These are phyloP conservation scores for Drosophila cracens DNA, from an alignment of 2,888 invertebrate genomes.

Conservation along the genomic window DNA sequence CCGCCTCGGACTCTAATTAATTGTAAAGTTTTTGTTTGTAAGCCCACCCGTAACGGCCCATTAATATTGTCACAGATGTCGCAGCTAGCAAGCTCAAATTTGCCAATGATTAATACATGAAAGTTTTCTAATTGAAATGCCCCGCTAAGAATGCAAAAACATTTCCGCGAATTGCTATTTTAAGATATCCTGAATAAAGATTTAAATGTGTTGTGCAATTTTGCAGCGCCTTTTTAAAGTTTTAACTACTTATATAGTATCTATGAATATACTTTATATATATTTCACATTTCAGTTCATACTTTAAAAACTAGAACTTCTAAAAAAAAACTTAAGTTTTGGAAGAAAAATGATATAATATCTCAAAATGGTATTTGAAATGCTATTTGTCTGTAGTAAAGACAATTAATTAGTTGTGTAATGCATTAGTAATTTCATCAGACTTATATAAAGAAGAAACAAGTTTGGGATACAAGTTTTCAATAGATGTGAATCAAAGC, in stretches of 20 bases:
- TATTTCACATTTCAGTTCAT: neutral
- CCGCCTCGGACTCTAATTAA: conserved; percentile 67
- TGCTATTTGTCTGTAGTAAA: neutral
- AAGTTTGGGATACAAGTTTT: neutral
- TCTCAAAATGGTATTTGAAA: neutral
- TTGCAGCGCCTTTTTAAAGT: neutral
- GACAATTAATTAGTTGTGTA: neutral
- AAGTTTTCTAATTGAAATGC: conserved; percentile 63
- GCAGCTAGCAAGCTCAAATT: conserved; percentile 39
- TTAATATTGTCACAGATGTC: conserved; percentile 80
- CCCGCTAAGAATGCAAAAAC: conserved; percentile 3
- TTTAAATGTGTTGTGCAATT: neutral
- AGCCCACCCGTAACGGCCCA: conserved; percentile 52
- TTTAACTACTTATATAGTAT: neutral
- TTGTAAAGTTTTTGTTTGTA: conserved; percentile 71
- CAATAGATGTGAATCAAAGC: neutral
- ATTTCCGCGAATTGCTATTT: neutral
- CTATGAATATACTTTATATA: neutral
- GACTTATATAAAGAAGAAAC: neutral
- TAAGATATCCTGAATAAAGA: neutral
- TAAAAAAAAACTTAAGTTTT: neutral
- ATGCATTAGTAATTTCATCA: neutral
- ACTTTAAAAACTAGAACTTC: neutral
- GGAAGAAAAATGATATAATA: neutral
- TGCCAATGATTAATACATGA: conserved; percentile 69